Evolutionary conservation across 2,797 vertebrate genomes (phyloP), one percentile per base, ranked within the genome.

Genomic region (Chelon labrosus): DNA sequence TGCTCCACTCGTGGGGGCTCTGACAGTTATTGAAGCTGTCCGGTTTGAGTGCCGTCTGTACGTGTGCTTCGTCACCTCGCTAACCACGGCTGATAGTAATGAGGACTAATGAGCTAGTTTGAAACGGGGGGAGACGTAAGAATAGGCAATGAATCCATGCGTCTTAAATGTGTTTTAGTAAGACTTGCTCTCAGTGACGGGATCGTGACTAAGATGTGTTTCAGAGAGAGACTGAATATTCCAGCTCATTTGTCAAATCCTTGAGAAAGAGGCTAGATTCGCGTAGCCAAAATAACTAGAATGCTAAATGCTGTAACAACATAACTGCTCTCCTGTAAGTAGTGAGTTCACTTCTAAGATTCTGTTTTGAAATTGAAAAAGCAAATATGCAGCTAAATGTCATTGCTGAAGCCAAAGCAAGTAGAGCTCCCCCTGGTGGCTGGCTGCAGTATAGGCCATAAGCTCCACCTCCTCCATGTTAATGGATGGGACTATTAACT

Each of bases 11-110:
- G 37, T 56, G 86, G 75, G 22, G 77, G 80, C 83, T 83, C 51
- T 87, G 84, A 86, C 86, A 69, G 71, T 88, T 83, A 89, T 89
- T 89, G 88, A 89, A 88, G 85, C 75, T 64, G 88, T 85, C 84
- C 85, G 44, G 87, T 75, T 78, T 12, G 82, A 90, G 85, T 56
- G 82, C 71, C 49, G 79, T 70, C 77, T 75, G 67, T 35, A 63
- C 35, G 77, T 75, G 82, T 51, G 80, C 66, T 56, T 60, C 70
- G 27, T 82, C 88, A 83, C 87, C 80, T 80, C 38, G 52, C 75
- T 75, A 69, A 86, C 80, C 73, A 25, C 2, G 25, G 71, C 25
- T 76, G 83, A 85, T 73, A 79, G 82, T 87, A 85, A 87, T 80
- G 74, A 85, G 80, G 73, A 62, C 84, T 88, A 89, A 90, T 82